Evolutionary conservation across 2,113 vertebrate genomes (phyloP).

Genomic region (Callithrix jacchus): DNA sequence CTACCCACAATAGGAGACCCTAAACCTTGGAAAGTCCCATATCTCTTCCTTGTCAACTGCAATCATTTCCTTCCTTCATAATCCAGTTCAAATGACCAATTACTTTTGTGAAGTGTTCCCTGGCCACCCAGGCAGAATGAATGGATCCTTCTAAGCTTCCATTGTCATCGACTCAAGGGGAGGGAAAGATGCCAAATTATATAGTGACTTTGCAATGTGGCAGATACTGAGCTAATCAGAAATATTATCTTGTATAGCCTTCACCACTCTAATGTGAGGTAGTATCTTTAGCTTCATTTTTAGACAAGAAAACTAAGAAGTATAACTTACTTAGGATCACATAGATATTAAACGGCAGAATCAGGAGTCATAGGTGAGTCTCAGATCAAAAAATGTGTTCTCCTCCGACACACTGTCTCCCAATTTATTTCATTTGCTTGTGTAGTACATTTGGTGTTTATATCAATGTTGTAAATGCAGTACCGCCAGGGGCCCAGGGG

Average conservation of each 20-base stretch:
- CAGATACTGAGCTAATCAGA: background rate
- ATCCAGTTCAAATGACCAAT: background rate
- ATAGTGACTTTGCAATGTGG: background rate
- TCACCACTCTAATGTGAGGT: background rate
- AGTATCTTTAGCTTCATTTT: background rate
- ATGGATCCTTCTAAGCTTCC: background rate
- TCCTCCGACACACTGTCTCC: background rate
- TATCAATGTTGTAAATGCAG: background rate
- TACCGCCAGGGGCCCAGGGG: background rate
- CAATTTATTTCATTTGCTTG: background rate
- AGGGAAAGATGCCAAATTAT: background rate
- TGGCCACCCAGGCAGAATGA: background rate
- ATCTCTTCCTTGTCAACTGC: background rate
- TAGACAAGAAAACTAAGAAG: background rate
- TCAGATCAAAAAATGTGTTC: background rate
- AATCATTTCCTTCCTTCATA: background rate
- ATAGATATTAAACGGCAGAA: background rate
- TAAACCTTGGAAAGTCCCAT: background rate
- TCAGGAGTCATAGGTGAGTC: background rate
- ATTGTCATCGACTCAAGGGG: background rate
- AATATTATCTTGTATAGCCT: background rate
- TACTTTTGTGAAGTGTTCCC: background rate
- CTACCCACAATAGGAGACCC: background rate
- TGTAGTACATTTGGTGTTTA: background rate
- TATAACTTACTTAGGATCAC: background rate